These are phyloP conservation scores for Strigamia maritima DNA, from an alignment of 2,888 invertebrate genomes.

Conservation along the genomic window DNA sequence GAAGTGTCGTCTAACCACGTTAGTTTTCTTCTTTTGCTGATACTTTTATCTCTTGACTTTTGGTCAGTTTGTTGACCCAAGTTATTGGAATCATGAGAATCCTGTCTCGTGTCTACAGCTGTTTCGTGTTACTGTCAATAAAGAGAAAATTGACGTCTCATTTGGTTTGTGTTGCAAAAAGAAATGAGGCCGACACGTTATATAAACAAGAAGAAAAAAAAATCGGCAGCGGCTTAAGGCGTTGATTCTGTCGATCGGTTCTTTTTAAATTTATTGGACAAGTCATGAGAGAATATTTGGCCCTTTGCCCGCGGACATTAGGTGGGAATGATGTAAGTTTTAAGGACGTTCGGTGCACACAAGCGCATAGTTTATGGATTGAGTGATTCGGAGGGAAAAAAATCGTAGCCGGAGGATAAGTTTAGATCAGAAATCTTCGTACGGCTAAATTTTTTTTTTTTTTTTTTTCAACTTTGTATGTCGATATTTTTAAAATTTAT, in stretches of 20 bases:
- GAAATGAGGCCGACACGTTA: background rate
- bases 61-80: conserved; percentile 2
- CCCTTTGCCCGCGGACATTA: background rate
- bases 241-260: background rate
- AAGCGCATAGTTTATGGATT: background rate
- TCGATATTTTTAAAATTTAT: too few relatives aligned
- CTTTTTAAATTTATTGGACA: background rate
- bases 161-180: background rate
- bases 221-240: background rate
- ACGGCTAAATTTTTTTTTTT: background rate
- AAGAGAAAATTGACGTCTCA: background rate
- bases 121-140: background rate
- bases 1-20: background rate
- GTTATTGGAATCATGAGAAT: background rate
- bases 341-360: background rate
- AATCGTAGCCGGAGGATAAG: background rate
- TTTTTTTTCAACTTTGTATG: background rate
- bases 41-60: background rate
- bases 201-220: background rate
- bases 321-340: background rate
- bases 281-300: background rate
- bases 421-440: background rate
- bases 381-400: background rate
- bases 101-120: background rate
- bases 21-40: background rate